phyloP scores from a whole-genome alignment of 2,888 invertebrate genomes.

The Ferrisia virgata region DNA sequence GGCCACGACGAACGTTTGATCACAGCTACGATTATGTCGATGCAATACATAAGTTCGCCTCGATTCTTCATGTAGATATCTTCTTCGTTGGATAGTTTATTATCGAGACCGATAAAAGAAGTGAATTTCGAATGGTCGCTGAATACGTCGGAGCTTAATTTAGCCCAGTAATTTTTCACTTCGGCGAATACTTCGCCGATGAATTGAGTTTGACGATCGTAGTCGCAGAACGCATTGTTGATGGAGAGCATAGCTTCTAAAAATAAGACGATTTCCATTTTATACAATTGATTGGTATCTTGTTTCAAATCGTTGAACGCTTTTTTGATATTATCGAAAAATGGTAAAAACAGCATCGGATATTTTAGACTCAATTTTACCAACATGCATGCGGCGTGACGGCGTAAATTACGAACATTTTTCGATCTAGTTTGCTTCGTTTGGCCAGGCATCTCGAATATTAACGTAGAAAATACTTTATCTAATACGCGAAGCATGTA shows the following conservation, averaged over 20 bases:
- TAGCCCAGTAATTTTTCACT: conserved; percentile 44
- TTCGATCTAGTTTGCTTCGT: conserved; percentile 4
- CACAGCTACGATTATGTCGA: conserved; percentile 42
- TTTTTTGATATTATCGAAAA: conserved; percentile 63
- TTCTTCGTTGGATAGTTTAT: conserved; percentile 11
- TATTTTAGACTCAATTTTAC: conserved; percentile 87
- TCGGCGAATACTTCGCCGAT: conserved; percentile 61
- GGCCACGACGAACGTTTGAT: conserved; percentile 45
- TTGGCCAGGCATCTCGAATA: conserved; percentile 56
- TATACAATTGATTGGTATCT: conserved; percentile 1
- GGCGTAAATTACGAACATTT: conserved; percentile 54
- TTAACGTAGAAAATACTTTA: conserved; percentile 81
- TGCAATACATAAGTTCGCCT: conserved; percentile 46
- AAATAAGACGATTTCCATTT: conserved; percentile 37
- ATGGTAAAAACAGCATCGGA: conserved; percentile 77
- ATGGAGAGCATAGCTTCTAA: conserved; percentile 73
- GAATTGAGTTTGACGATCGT: conserved; percentile 68
- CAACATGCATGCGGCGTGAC: conserved; percentile 85
- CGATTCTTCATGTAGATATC: conserved; percentile 45
- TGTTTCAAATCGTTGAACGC: conserved; percentile 13
- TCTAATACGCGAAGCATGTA: conserved; percentile 73
- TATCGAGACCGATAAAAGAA: conserved; percentile 45
- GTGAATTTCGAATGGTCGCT: conserved; percentile 35
- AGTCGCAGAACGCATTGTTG: conserved; percentile 87
- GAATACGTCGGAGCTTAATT: conserved; percentile 37